Base-by-base conservation (phyloP, 2,113 vertebrate species). In the Jacana jacana region DNA sequence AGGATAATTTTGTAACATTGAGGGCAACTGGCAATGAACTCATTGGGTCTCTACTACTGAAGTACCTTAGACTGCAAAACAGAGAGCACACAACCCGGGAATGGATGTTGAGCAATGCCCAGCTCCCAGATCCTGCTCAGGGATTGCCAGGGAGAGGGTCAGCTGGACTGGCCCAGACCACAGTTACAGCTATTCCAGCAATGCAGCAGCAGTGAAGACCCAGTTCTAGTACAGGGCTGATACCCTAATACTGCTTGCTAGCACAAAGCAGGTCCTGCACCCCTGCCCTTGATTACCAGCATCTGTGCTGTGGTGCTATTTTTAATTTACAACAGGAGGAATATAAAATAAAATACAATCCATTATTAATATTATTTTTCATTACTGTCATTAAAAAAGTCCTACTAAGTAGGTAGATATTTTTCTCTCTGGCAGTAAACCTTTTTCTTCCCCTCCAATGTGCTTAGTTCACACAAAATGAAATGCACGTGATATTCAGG, bases 161-260 rank as follows among this genome's bases (percentile, higher is more conserved):
- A 85, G 22, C 14, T 87, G 76, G 20, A 35, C 55, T 57, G 6
- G 9, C 22, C 16, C 30, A 77, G 35, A 9, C 13, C 28, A 64
- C 23, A 39, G 57, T 0, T 0, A 12, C 6, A 3, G 19, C 52
- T 85, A 7, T 16, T 79, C 25, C 55, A 44, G 30, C 4, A 2
- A 35, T 70, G 48, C 33, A 83, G 42, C 19, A 60, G 48, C 63
- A 91, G 18, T 20, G 23, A 48, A 49, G 24, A 52, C 2, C 6
- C 27, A 30, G 11, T 19, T 51, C 27, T 40, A 71, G 42, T 3
- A 6, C 18, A 5, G 3, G 19, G 16, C 11, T 55, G 9, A 37
- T 15, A 6, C 10, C 30, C 23, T 33, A 49, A 18, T 7, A 52
- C 30, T 61, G 35, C n/a, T 86, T 39, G 33, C 27, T 54, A 35